Evolutionary conservation across 2,888 invertebrate genomes (phyloP), one percentile per base, ranked within the genome.

Genomic region (Stictocephala bisonia): DNA sequence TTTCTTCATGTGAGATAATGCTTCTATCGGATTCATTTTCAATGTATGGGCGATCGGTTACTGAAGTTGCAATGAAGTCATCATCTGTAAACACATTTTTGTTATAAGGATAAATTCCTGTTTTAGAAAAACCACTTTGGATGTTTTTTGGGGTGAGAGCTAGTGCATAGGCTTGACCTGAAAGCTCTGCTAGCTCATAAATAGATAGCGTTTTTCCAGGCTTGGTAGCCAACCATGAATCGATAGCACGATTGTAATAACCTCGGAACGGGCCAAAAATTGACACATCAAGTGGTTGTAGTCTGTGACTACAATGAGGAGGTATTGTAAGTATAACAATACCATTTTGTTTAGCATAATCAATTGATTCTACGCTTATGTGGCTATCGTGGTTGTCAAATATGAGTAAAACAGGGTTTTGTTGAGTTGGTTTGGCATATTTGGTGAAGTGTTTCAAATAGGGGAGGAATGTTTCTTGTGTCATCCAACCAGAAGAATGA

Each of bases 81-180:
- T 13, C 71, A 64, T 71, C 60, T 18, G 7, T 35, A 26, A 56
- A 60, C 4, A 40, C 44, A 27, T 60, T n/a, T 18, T 40, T 53
- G 44, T 44, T 44, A 44, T 44, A 44, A 18, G 44, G 44, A 44
- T 44, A 44, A 7, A 44, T 44, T 13, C 44, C 44, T 15, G 44
- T 44, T n/a, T n/a, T 18, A 15, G 13, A 15, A 44, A 44, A 44
- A 4, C 44, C 44, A 15, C 15, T 15, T 44, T 44, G 44, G 44
- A 35, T 35, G 13, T 35, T 35, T 9, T 13, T 35, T 13, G 13
- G 7, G 13, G 35, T 35, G 13, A 35, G 13, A 9, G 35, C 35
- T 9, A 9, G 7, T 35, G 35, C 35, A 13, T 9, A 35, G 7
- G 35, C 7, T 35, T 35, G 13, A 48, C n/a, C n/a, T n/a, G n/a